Evolutionary conservation across 2,888 invertebrate species (phyloP), one percentile per base, ranked within the genome.

Genomic region (Tholera decimalis): DNA sequence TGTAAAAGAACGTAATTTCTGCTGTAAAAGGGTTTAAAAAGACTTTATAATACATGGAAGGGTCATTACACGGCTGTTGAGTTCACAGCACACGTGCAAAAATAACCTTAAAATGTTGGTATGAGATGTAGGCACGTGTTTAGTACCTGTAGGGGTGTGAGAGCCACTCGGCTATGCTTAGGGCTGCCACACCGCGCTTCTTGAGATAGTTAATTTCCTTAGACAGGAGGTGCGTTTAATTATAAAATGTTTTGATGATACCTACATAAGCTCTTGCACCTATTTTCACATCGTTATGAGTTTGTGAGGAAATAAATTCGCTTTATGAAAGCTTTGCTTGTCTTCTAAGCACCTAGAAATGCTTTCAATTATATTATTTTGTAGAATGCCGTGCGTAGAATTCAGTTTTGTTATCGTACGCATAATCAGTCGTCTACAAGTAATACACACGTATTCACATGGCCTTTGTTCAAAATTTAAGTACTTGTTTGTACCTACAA

Each of bases 31-130:
- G 86, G 88, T 84, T 88, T 76, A 86, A 90, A 91, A 92, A 92
- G 89, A 87, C 89, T 93, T 91, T 91, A 91, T 92, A 91, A 92
- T 91, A 89, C 87, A 87, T 86, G 88, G 83, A 90, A 92, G 92
- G 89, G 91, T 89, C 92, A 91, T 93, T 91, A 92, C 88, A 92
- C 90, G 92, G 87, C 83, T 88, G 86, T 93, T 93, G 91, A 92
- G 85, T 89, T 90, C 89, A 86, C 91, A 87, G 91, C 91, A 91
- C 83, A 89, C 89, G 91, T 91, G 89, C 87, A 89, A 88, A 91
- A 89, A 91, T 85, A 89, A 90, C 87, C 85, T 88, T 82, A 80
- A 87, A 88, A 88, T 84, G 86, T 83, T 70, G 57, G 70, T 77
- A 82, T 78, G 80, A 82, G 80, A 80, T 72, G 69, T 73, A 77